Percentiles rank a stretch among this genome's conserved stretches.
These are phyloP conservation scores for Rhopilema esculentum DNA, from an alignment of 30 jellyfish, hydroid and myxozoan genomes.

Conservation along the genomic window DNA sequence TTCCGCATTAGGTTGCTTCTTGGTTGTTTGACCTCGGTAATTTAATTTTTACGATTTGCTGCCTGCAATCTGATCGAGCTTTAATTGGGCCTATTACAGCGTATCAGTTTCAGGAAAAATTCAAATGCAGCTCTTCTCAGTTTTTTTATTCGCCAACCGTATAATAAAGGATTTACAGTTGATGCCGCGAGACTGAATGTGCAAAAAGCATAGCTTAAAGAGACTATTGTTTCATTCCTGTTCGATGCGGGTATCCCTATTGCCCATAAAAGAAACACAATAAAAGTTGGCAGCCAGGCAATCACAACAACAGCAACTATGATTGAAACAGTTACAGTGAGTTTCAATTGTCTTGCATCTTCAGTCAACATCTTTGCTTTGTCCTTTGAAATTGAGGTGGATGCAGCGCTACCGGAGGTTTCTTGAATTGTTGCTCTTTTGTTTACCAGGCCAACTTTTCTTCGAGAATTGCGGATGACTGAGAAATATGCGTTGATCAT, in stretches of 20 bases:
- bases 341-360: neutral
- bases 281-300: neutral
- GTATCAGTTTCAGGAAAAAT: neutral
- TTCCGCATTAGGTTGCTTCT: too few relatives aligned
- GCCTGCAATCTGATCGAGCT: too few relatives aligned
- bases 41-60: too few relatives aligned
- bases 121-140: neutral
- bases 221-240: neutral
- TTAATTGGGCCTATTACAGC: neutral
- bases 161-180: neutral
- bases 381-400: neutral
- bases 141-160: neutral
- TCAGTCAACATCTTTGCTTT: neutral
- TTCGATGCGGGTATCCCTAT: neutral
- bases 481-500: neutral
- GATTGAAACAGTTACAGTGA: neutral
- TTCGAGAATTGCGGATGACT: neutral
- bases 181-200: neutral
- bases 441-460: neutral
- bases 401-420: neutral
- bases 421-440: neutral
- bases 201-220: neutral
- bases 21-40: too few relatives aligned
- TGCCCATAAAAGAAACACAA: neutral
- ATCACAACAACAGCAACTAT: constrained; percentile 1